These are phyloP conservation scores for Paralvinella palmiformis DNA, from an alignment of 1,140 invertebrate genomes.

Conservation along the genomic window DNA sequence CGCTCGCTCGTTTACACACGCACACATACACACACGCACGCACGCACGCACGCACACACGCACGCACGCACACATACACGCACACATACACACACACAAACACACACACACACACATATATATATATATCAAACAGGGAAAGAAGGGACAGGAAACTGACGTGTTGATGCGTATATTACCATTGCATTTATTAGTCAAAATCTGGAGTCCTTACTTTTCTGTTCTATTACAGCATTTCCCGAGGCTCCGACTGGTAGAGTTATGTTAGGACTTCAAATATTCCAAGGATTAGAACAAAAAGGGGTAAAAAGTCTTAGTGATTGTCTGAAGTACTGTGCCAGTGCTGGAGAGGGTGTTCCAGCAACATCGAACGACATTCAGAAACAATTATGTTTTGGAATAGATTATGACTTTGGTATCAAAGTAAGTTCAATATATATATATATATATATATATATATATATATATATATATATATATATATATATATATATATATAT, in stretches of 20 bases:
- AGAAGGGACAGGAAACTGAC: no score
- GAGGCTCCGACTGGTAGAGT: slow-evolving; percentile 9
- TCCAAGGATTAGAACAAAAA: slow-evolving; percentile 6
- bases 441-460: no score
- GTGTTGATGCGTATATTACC: background rate
- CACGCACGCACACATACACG: no score
- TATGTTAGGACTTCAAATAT: slow-evolving; percentile 3
- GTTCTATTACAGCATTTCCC: background rate
- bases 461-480: no score
- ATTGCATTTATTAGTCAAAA: background rate
- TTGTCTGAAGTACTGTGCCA: slow-evolving; percentile 6
- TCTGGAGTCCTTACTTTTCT: background rate
- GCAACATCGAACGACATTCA: background rate
- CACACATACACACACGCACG: no score
- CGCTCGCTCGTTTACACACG: no score
- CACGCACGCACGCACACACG: no score
- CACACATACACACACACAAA: no score
- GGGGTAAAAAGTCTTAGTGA: slow-evolving; percentile 5
- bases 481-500: no score
- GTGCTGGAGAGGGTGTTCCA: background rate
- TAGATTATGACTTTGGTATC: slow-evolving; percentile 10
- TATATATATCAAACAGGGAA: no score
- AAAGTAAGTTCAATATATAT: no score
- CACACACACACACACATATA: no score
- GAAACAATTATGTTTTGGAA: background rate